Evolutionary conservation across 2,113 vertebrate genomes (phyloP).

Genomic region (Triplophysa tibetana): DNA sequence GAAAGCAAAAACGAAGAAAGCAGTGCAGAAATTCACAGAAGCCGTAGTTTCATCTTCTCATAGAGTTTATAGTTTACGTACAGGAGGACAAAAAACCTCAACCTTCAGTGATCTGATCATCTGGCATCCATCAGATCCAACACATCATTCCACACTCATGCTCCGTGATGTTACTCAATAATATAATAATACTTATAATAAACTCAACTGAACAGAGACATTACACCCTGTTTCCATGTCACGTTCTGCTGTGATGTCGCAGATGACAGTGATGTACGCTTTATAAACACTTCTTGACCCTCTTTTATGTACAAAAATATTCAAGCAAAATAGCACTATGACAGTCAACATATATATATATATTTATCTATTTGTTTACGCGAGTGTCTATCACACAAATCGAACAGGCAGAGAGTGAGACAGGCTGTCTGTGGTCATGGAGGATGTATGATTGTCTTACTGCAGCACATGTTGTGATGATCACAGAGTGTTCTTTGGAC

Average conservation of each 20-base stretch:
- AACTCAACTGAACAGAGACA: too few relatives aligned
- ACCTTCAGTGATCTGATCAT: too few relatives aligned
- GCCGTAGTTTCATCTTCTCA: background rate
- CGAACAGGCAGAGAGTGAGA: slow-evolving; percentile 18
- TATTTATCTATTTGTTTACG: background rate
- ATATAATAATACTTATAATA: too few relatives aligned
- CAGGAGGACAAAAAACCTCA: background rate
- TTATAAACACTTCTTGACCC: background rate
- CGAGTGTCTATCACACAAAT: background rate
- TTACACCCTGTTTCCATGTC: too few relatives aligned
- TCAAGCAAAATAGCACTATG: slow-evolving; percentile 30
- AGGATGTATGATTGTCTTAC: slow-evolving; percentile 67
- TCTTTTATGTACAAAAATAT: slow-evolving; percentile 23
- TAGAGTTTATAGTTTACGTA: background rate
- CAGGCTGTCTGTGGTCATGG: slow-evolving; percentile 12
- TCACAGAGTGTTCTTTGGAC: slow-evolving; percentile 42
- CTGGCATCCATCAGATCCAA: too few relatives aligned
- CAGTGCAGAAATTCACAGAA: slow-evolving; percentile 23
- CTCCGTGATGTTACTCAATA: too few relatives aligned
- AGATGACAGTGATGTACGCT: too few relatives aligned
- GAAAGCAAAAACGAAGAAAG: slow-evolving; percentile 45
- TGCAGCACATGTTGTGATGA: slow-evolving; percentile 54
- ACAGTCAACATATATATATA: background rate
- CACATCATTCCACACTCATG: too few relatives aligned
- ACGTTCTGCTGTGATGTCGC: too few relatives aligned